Percentiles rank a stretch among this genome's conserved stretches.
Evolutionary conservation across 2,888 invertebrate species (phyloP).

Genomic region (Blastobasis lacticolella): DNA sequence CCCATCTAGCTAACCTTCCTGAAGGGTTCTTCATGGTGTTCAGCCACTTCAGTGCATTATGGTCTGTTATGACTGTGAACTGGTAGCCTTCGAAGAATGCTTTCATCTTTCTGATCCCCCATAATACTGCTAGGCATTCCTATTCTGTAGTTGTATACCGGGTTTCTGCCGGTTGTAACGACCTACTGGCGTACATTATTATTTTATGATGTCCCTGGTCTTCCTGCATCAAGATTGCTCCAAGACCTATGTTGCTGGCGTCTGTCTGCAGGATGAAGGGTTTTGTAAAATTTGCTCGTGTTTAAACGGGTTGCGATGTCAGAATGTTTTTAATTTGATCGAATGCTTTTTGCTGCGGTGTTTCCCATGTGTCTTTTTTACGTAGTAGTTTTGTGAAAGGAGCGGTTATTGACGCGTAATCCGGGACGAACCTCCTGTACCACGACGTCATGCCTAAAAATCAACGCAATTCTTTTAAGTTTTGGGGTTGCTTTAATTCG

Average conservation of each 20-base stretch:
- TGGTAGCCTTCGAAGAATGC: conserved; percentile 18
- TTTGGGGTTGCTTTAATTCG: too few relatives aligned
- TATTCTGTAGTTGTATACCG: too few relatives aligned
- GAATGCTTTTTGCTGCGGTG: neutral
- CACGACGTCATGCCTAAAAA: conserved; percentile 20
- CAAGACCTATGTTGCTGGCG: neutral
- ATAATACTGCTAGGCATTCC: conserved; percentile 22
- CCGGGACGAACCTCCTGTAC: conserved; percentile 15
- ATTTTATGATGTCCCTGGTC: neutral
- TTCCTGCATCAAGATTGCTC: neutral
- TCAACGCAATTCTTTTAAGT: conserved; percentile 14
- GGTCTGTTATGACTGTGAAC: conserved; percentile 19
- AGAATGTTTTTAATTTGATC: neutral
- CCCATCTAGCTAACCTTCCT: conserved; percentile 13
- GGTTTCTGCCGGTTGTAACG: neutral
- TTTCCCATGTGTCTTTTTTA: neutral
- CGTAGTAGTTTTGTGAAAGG: conserved; percentile 1
- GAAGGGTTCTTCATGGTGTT: conserved; percentile 12
- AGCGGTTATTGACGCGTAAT: conserved; percentile 4
- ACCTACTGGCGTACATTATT: conserved; percentile 2
- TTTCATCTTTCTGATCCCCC: conserved; percentile 18
- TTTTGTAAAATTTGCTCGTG: neutral
- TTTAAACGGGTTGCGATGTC: neutral
- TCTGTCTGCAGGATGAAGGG: too few relatives aligned
- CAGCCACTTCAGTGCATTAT: conserved; percentile 19